Conservation (phyloP, 2,888 invertebrate species). For the Macrostomum cliftonense region DNA sequence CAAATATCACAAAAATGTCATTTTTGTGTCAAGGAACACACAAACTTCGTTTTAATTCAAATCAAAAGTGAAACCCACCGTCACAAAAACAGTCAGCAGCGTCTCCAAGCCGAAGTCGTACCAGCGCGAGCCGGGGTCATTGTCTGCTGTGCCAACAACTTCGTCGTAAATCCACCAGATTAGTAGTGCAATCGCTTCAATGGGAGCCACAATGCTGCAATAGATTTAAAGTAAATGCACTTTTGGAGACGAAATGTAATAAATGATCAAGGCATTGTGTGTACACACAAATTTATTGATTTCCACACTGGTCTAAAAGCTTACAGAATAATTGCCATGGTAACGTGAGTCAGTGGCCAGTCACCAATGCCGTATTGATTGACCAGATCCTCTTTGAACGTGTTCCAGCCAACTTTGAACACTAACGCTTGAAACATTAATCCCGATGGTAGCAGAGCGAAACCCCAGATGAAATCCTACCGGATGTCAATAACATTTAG, state of each 20-base stretch:
- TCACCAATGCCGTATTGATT: slow-evolving; percentile 22
- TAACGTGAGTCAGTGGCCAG: slow-evolving; percentile 21
- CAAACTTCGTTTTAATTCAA: too few species aligned
- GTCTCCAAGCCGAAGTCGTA: slow-evolving; percentile 23
- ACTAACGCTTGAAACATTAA: slow-evolving; percentile 22
- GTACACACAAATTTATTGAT: too few species aligned
- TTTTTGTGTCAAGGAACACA: too few species aligned
- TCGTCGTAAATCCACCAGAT: slow-evolving; percentile 25
- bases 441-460: slow-evolving; percentile 25
- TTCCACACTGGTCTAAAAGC: slow-evolving; percentile 5
- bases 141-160: slow-evolving; percentile 14
- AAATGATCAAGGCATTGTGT: too few species aligned
- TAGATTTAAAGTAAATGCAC: neutral
- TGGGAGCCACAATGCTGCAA: slow-evolving; percentile 19
- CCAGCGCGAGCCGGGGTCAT: slow-evolving; percentile 16
- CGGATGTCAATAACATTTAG: slow-evolving; percentile 1
- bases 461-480: slow-evolving; percentile 30
- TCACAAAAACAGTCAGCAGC: slow-evolving; percentile 19
- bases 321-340: slow-evolving; percentile 24
- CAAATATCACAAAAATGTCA: too few species aligned
- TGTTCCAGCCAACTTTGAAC: slow-evolving; percentile 17
- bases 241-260: too few species aligned
- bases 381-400: slow-evolving; percentile 17
- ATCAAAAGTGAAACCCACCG: slow-evolving; percentile 15
- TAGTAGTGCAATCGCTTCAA: slow-evolving; percentile 21